Conservation (phyloP, 2,888 invertebrate genomes). For the Nephrotoma guestfalica region DNA sequence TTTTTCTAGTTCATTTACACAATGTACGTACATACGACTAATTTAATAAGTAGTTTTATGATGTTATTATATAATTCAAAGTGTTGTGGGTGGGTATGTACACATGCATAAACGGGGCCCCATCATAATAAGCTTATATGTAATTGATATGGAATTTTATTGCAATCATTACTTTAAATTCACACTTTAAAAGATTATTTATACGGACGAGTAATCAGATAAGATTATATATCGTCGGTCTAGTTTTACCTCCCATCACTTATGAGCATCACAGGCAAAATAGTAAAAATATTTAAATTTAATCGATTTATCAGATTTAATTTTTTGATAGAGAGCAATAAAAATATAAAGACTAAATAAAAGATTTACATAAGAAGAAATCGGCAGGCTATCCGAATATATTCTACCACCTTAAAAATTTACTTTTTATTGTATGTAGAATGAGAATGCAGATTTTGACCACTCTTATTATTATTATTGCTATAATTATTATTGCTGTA, state of each 20-base stretch:
- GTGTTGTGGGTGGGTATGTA: neutral
- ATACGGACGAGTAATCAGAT: neutral
- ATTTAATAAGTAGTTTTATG: neutral
- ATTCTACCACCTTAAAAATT: neutral
- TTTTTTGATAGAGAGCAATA: neutral
- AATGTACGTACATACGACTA: neutral
- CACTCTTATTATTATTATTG: neutral
- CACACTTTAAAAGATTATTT: neutral
- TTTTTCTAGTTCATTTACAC: neutral
- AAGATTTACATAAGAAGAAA: neutral
- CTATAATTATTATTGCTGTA: neutral
- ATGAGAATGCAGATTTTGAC: neutral
- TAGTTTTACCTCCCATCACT: neutral
- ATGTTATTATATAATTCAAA: neutral
- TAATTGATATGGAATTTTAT: neutral
- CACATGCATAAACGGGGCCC: neutral
- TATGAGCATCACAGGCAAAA: neutral
- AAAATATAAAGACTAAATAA: neutral
- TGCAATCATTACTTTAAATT: neutral
- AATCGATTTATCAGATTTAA: neutral
- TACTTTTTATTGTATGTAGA: neutral
- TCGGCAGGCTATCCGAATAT: neutral
- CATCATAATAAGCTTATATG: neutral
- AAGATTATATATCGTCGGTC: neutral
- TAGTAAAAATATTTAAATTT: neutral